These are phyloP conservation scores for Bothrops jararaca DNA, from an alignment of 2,113 vertebrate genomes.

Conservation along the genomic window DNA sequence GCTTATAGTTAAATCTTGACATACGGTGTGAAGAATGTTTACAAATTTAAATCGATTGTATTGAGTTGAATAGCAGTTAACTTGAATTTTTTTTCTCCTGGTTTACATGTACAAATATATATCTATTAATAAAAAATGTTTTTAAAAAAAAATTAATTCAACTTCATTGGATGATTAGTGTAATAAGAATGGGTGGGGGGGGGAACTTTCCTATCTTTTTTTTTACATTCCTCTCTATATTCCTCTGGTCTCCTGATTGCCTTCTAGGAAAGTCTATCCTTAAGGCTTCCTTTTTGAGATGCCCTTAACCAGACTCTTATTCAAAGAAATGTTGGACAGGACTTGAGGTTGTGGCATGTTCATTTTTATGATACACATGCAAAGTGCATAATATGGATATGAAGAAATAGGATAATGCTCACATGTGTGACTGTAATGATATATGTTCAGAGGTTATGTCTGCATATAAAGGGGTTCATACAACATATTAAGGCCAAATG, in stretches of 20 bases:
- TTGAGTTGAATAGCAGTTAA: too few relatives aligned
- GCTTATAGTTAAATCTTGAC: too few relatives aligned
- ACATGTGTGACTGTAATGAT: neutral
- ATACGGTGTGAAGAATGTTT: too few relatives aligned
- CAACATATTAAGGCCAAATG: neutral
- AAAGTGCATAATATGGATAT: neutral
- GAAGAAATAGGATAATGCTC: neutral
- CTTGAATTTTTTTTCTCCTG: too few relatives aligned
- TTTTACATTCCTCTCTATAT: neutral
- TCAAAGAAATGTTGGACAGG: neutral
- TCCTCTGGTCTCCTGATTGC: neutral
- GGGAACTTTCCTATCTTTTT: neutral
- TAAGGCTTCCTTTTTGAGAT: neutral
- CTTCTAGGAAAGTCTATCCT: neutral
- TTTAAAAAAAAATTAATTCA: too few relatives aligned
- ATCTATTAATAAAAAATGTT: too few relatives aligned
- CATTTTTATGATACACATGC: neutral
- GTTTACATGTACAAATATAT: too few relatives aligned
- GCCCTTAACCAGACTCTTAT: neutral
- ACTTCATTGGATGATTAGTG: neutral
- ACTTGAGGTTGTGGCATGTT: neutral
- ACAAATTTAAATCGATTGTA: too few relatives aligned
- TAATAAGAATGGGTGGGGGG: neutral
- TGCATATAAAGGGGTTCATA: neutral
- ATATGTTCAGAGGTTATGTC: neutral